phyloP scores from a whole-genome alignment of 2,797 vertebrate species.

The Arremon brunneinucha region DNA sequence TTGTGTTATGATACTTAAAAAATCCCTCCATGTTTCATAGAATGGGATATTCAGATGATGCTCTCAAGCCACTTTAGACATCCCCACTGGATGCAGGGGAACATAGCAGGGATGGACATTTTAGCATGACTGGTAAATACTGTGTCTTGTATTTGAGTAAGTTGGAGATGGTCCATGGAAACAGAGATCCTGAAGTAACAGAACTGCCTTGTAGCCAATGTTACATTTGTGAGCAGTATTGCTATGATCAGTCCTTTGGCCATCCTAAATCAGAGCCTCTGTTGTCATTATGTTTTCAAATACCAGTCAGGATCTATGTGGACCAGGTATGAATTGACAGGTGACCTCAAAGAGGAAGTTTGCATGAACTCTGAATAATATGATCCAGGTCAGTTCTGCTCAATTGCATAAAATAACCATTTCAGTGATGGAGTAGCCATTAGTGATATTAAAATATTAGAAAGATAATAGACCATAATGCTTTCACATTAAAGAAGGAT shows the following conservation, averaged over 20 bases:
- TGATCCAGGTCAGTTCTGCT: background rate
- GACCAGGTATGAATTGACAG: background rate
- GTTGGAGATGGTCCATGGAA: background rate
- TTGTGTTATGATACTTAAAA: background rate
- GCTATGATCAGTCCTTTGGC: background rate
- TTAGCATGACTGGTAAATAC: background rate
- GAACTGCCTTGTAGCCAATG: background rate
- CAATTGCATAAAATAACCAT: background rate
- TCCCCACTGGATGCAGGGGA: rapidly evolving
- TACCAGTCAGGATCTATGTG: background rate
- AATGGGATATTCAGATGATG: background rate
- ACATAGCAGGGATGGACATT: background rate
- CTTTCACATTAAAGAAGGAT: background rate
- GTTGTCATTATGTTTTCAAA: background rate
- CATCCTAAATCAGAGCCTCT: background rate
- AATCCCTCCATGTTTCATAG: background rate
- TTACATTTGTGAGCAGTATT: background rate
- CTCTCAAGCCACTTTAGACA: background rate
- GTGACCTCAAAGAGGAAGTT: background rate
- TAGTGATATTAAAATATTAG: background rate
- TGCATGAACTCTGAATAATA: background rate
- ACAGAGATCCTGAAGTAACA: background rate
- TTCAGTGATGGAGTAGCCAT: background rate
- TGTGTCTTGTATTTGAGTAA: background rate
- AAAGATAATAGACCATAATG: background rate